phyloP scores from a whole-genome alignment of 2,888 invertebrate species.

The Acronicta leporina region DNA sequence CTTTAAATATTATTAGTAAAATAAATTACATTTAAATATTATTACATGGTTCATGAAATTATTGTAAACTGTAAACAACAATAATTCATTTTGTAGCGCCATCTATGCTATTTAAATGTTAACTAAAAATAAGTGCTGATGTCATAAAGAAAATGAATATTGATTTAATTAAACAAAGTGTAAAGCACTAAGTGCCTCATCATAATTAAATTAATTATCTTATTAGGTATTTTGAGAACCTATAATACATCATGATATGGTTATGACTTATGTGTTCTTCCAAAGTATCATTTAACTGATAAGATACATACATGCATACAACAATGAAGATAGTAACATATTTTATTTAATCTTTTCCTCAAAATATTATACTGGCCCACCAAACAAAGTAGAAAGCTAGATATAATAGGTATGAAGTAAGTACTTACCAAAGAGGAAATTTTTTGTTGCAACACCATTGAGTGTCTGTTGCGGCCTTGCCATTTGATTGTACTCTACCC shows the following conservation, averaged over 20 bases:
- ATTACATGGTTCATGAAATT: no score
- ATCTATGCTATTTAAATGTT: constrained; percentile 26
- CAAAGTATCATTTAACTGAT: constrained; percentile 31
- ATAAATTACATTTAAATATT: no score
- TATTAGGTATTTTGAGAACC: constrained; percentile 23
- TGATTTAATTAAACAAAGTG: constrained; percentile 3
- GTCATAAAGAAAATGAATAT: constrained; percentile 28
- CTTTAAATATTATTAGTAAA: no score
- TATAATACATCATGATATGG: constrained; percentile 11
- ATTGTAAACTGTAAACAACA: background rate
- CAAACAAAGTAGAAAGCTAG: background rate
- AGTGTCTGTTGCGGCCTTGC: constrained; percentile 47
- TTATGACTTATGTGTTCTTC: constrained; percentile 25
- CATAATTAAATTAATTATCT: background rate
- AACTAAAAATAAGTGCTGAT: constrained; percentile 28
- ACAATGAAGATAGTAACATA: constrained; percentile 16
- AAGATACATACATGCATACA: constrained; percentile 22
- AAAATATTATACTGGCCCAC: background rate
- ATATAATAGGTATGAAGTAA: background rate
- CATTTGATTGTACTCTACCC: constrained; percentile 47
- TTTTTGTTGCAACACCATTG: constrained; percentile 12
- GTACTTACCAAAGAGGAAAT: constrained; percentile 5
- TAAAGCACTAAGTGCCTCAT: constrained; percentile 13
- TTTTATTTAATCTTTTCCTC: constrained; percentile 13
- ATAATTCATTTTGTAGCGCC: constrained; percentile 20